Percentiles rank a stretch among this genome's conserved stretches.
Conservation (phyloP, 2,888 invertebrate genomes). For the Drosophila siamana region DNA sequence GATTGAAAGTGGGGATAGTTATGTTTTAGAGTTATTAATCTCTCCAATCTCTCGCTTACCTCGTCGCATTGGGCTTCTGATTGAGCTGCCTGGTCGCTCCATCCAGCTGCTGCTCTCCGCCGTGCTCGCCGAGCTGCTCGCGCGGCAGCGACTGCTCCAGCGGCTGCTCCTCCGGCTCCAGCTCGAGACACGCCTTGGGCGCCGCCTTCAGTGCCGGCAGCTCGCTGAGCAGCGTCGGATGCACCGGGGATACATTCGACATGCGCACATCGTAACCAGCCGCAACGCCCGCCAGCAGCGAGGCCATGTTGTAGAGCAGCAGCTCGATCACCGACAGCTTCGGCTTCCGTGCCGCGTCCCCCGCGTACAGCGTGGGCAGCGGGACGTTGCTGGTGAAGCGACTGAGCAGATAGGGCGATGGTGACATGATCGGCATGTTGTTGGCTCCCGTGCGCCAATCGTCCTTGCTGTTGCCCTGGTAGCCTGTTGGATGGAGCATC, state of each 20-base stretch:
- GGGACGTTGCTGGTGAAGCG: conserved; percentile 87
- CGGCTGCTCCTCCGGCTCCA: conserved; percentile 13
- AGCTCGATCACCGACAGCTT: conserved; percentile 86
- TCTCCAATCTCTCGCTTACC: conserved; percentile 6
- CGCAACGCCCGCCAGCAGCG: conserved; percentile 95
- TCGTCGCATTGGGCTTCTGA: conserved; percentile 2
- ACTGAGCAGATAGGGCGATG: conserved; percentile 84
- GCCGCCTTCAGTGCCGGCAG: conserved; percentile 86
- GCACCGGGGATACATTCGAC: conserved; percentile 93
- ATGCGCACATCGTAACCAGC: conserved; percentile 96
- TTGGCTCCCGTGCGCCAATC: conserved; percentile 82
- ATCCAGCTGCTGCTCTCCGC: not conserved
- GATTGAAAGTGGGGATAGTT: no score
- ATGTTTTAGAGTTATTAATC: no score
- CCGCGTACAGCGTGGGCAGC: conserved; percentile 93
- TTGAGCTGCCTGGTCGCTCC: not conserved
- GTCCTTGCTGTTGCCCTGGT: conserved; percentile 78
- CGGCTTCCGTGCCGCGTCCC: conserved; percentile 87
- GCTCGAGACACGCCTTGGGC: conserved; percentile 58
- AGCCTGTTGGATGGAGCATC: conserved; percentile 54
- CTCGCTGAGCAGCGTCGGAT: conserved; percentile 89
- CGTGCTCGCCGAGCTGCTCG: not conserved
- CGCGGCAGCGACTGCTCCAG: not conserved
- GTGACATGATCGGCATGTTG: conserved; percentile 83
- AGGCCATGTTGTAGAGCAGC: conserved; percentile 94